Conservation (phyloP, 1,140 invertebrate genomes). For the Coenobita brevimanus region DNA sequence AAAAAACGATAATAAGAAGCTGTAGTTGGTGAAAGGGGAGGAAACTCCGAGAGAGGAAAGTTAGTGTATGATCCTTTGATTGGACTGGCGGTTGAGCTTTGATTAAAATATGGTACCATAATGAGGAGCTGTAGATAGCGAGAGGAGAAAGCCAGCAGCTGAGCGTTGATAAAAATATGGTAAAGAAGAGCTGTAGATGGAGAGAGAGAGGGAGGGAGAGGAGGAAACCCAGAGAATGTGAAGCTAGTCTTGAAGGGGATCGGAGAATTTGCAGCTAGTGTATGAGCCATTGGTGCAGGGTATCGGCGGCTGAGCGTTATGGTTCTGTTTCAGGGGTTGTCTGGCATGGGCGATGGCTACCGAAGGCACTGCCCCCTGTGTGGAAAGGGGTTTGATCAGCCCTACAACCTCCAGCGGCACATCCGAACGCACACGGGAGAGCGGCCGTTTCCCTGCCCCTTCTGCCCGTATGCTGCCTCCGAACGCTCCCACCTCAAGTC, state of each 20-base stretch:
- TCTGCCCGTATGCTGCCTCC: conserved; percentile 61
- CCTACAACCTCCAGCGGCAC: conserved; percentile 63
- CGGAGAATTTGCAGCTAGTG: not conserved
- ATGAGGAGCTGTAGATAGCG: too few species aligned
- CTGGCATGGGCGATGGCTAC: conserved; percentile 52
- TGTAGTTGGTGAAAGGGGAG: too few species aligned
- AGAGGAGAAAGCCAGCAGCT: too few species aligned
- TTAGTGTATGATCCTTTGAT: too few species aligned
- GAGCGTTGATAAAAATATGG: too few species aligned
- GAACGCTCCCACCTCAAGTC: conserved; percentile 62
- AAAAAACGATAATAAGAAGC: too few species aligned
- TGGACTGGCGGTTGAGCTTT: too few species aligned
- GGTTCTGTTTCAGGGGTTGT: conserved; percentile 39
- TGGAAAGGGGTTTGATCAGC: conserved; percentile 62
- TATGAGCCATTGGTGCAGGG: not conserved
- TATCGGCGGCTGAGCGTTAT: conserved; percentile 42
- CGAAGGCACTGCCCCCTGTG: conserved; percentile 61
- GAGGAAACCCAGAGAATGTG: not conserved
- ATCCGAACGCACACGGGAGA: conserved; percentile 62
- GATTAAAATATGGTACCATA: too few species aligned
- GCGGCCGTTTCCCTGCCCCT: conserved; percentile 54
- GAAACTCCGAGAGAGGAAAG: too few species aligned
- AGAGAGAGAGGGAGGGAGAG: not conserved
- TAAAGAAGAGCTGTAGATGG: not conserved
- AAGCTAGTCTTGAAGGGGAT: not conserved